Conservation (phyloP, 2,797 vertebrate genomes). For the Delichon dasypus region DNA sequence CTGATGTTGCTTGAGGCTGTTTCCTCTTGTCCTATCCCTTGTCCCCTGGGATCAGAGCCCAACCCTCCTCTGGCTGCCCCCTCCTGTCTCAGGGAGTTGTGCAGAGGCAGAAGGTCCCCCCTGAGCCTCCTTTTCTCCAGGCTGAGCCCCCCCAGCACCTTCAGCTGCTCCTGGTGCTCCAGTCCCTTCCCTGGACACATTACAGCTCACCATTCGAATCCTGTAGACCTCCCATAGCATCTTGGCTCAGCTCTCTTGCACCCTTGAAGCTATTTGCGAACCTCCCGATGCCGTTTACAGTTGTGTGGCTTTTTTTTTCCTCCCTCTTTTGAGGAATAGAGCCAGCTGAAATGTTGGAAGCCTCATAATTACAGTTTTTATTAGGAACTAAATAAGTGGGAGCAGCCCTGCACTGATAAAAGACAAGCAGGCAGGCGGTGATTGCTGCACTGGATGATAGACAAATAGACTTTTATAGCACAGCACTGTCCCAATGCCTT, state of each 20-base stretch:
- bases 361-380: neutral
- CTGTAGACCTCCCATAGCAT: neutral
- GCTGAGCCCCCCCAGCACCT: neutral
- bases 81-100: neutral
- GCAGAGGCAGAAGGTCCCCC: neutral
- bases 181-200: neutral
- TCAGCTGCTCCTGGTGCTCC: neutral
- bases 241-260: accelerated
- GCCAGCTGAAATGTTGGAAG: neutral
- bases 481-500: neutral
- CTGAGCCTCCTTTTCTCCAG: neutral
- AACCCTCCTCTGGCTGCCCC: accelerated
- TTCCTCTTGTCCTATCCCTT: neutral
- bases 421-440: neutral
- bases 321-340: neutral
- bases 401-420: neutral
- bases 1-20: neutral
- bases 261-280: neutral
- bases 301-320: neutral
- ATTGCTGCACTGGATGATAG: neutral
- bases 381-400: neutral
- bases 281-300: neutral
- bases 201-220: neutral
- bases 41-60: neutral
- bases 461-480: neutral